Percentiles rank a stretch among this genome's conserved stretches.
Evolutionary conservation across 2,113 vertebrate genomes (phyloP).

Genomic region (Microtus ochrogaster): DNA sequence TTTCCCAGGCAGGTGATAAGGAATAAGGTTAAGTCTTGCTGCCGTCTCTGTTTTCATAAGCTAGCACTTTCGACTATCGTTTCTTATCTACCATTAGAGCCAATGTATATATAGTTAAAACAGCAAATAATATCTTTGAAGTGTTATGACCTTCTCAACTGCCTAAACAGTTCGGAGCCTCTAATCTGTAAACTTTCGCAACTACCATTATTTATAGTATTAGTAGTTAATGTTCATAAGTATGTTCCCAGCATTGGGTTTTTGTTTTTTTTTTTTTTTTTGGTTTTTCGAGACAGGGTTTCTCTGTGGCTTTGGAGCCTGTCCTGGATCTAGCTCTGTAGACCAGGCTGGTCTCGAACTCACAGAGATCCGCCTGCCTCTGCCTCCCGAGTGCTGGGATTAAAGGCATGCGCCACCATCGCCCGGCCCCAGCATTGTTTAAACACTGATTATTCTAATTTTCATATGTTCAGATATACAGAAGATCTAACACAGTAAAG

Average conservation of each 20-base stretch:
- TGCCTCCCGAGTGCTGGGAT: no score
- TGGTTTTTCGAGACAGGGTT: no score
- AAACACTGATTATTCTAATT: constrained; percentile 36
- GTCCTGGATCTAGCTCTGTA: no score
- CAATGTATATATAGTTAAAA: not conserved
- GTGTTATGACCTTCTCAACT: not conserved
- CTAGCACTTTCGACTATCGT: not conserved
- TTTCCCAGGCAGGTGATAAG: not conserved
- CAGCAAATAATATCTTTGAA: not conserved
- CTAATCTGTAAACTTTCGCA: not conserved
- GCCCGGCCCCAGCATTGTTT: not conserved
- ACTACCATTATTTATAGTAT: not conserved
- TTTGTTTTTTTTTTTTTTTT: no score
- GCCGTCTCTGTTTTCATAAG: not conserved
- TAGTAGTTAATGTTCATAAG: not conserved
- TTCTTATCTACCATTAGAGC: not conserved
- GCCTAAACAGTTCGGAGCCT: not conserved
- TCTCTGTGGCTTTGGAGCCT: no score
- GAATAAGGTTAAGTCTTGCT: not conserved
- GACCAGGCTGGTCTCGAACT: no score
- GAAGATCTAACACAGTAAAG: not conserved
- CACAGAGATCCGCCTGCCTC: no score
- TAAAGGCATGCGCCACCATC: no score
- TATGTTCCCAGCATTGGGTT: not conserved
- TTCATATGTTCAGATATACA: not conserved